A percentile compares a stretch with the other conserved stretches of the same genome.
These are phyloP conservation scores for Drosophila prosaltans DNA, from an alignment of 1,140 invertebrate species.

Conservation along the genomic window DNA sequence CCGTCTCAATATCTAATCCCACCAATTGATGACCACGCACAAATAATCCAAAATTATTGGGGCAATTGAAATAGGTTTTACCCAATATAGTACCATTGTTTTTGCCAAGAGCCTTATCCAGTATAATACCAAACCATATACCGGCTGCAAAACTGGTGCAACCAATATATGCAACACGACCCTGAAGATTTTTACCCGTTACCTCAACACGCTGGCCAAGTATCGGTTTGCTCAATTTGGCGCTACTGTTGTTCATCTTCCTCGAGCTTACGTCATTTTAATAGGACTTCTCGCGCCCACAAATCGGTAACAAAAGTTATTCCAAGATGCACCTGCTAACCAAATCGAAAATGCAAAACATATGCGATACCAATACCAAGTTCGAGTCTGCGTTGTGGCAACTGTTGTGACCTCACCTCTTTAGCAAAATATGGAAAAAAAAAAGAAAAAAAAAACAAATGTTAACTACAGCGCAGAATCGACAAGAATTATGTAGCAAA, in stretches of 20 bases:
- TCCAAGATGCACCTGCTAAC: conserved; percentile 40
- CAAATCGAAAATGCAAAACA: conserved; percentile 57
- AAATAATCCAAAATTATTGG: conserved; percentile 93
- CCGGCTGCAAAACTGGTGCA: conserved; percentile 92
- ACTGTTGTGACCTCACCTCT: conserved; percentile 60
- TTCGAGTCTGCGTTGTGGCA: conserved; percentile 31
- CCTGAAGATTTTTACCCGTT: conserved; percentile 90
- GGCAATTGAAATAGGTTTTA: conserved; percentile 92
- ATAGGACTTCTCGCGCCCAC: conserved; percentile 30
- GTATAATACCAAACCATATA: conserved; percentile 94
- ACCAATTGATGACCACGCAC: conserved; percentile 90
- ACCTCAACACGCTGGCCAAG: conserved; percentile 91
- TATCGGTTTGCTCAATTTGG: conserved; percentile 83
- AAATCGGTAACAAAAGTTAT: conserved; percentile 33
- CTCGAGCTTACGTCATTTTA: conserved; percentile 69
- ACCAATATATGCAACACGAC: conserved; percentile 92
- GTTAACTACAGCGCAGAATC: conserved; percentile 53
- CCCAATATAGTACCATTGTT: conserved; percentile 95
- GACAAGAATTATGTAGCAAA: not conserved
- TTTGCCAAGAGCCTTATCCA: conserved; percentile 95
- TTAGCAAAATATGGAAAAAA: not conserved
- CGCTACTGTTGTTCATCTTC: conserved; percentile 57
- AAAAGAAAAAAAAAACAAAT: not conserved
- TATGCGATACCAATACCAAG: conserved; percentile 41
- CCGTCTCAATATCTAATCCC: conserved; percentile 84